These are phyloP conservation scores for Lacerta agilis DNA, from an alignment of 2,797 vertebrate genomes.

Conservation along the genomic window DNA sequence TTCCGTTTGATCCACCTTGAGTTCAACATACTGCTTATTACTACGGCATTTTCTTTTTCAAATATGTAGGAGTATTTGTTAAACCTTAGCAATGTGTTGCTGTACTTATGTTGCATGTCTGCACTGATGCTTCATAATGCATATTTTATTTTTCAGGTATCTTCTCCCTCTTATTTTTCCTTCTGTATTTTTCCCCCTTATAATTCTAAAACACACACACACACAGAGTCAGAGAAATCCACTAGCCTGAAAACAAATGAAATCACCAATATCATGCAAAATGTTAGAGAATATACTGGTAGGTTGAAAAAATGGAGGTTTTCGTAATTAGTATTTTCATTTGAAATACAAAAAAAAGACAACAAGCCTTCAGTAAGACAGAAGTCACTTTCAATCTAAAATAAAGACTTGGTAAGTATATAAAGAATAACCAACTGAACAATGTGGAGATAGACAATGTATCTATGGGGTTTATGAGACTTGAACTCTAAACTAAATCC, in stretches of 20 bases:
- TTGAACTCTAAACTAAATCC: too few species aligned
- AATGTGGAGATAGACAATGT: not conserved
- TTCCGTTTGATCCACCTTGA: too few species aligned
- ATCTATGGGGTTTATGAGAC: not conserved
- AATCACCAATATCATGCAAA: not conserved
- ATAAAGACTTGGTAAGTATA: not conserved
- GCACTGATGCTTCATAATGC: too few species aligned
- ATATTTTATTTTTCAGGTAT: too few species aligned
- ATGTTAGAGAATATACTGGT: not conserved
- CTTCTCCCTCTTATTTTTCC: too few species aligned
- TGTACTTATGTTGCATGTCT: too few species aligned
- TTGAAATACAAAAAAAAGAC: not conserved
- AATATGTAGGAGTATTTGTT: too few species aligned
- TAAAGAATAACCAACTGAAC: not conserved
- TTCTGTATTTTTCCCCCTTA: too few species aligned
- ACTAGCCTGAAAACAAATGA: not conserved
- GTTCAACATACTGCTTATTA: too few species aligned
- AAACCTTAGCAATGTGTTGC: too few species aligned
- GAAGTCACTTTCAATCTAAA: not conserved
- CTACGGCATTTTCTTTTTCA: too few species aligned
- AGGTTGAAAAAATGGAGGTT: not conserved
- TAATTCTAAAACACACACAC: too few species aligned
- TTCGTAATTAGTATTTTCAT: not conserved
- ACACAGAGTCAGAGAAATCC: not conserved
- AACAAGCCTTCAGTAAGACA: not conserved